phyloP scores from a whole-genome alignment of 2,113 vertebrate genomes.

The Malurus cyaneus region DNA sequence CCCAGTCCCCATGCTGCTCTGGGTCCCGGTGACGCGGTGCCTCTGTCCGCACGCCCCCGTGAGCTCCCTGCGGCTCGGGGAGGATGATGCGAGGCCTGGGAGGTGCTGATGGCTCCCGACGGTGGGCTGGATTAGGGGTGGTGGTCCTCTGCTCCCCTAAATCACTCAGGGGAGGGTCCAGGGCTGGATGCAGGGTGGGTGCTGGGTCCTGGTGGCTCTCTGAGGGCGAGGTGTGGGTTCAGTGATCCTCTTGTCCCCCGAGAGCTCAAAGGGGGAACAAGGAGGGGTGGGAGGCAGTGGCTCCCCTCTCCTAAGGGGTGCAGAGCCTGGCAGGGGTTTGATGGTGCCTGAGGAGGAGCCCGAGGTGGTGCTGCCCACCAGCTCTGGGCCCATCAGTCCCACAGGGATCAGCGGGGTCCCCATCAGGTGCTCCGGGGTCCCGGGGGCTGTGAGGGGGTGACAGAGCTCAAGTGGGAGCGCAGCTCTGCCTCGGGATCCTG shows the following conservation, averaged over 20 bases:
- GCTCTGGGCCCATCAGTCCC: no score
- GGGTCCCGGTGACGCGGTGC: neutral
- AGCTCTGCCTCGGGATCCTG: neutral
- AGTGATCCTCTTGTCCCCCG: neutral
- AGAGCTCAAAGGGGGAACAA: neutral
- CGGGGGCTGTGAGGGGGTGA: fast-evolving
- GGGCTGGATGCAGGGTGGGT: fast-evolving
- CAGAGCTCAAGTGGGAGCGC: neutral
- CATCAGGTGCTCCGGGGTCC: neutral
- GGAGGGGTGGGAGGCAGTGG: fast-evolving
- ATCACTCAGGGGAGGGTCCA: fast-evolving
- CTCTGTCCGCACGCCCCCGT: no score
- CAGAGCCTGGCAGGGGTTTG: no score
- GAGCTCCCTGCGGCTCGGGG: no score
- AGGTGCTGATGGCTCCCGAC: neutral
- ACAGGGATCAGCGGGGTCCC: neutral
- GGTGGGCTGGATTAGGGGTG: no score
- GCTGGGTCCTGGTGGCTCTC: fast-evolving
- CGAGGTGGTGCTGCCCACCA: neutral
- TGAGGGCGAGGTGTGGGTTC: neutral
- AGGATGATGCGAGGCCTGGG: neutral
- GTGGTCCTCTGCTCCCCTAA: fast-evolving
- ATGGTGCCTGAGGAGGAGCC: no score
- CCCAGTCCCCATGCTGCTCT: neutral
- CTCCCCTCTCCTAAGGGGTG: fast-evolving